Conservation (phyloP, 1,140 invertebrate species). For the Diploscapter pachys region DNA sequence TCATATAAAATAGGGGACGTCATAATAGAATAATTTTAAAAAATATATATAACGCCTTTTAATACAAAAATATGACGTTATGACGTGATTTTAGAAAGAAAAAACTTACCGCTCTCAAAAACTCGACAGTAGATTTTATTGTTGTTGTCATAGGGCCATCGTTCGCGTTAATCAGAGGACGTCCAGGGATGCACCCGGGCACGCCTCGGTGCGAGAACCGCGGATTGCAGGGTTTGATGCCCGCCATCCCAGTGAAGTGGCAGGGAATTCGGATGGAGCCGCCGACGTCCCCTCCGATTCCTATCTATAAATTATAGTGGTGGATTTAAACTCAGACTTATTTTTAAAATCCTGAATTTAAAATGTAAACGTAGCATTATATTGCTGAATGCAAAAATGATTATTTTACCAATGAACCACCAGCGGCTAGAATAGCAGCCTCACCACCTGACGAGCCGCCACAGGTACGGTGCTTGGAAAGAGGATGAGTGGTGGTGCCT, state of each 20-base stretch:
- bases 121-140: constrained; percentile 27
- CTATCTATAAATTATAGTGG: constrained; percentile 30
- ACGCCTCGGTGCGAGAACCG: constrained; percentile 32
- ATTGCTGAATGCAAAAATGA: too few relatives aligned
- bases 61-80: too few relatives aligned
- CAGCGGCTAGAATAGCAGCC: constrained; percentile 51
- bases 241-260: constrained; percentile 45
- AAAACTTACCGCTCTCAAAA: constrained; percentile 17
- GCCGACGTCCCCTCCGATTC: constrained; percentile 60
- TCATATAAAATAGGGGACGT: too few relatives aligned
- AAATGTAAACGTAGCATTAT: too few relatives aligned
- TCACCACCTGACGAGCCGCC: constrained; percentile 52
- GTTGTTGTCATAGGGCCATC: constrained; percentile 38
- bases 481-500: constrained; percentile 29
- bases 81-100: not conserved
- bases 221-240: constrained; percentile 38
- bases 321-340: too few relatives aligned
- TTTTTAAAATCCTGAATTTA: too few relatives aligned
- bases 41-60: too few relatives aligned
- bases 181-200: constrained; percentile 37
- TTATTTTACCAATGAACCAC: constrained; percentile 44
- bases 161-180: constrained; percentile 38
- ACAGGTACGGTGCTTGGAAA: constrained; percentile 32
- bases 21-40: too few relatives aligned
- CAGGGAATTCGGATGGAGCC: constrained; percentile 59